Evolutionary conservation across 2,888 invertebrate genomes (phyloP).

Genomic region (Trisateles emortualis): DNA sequence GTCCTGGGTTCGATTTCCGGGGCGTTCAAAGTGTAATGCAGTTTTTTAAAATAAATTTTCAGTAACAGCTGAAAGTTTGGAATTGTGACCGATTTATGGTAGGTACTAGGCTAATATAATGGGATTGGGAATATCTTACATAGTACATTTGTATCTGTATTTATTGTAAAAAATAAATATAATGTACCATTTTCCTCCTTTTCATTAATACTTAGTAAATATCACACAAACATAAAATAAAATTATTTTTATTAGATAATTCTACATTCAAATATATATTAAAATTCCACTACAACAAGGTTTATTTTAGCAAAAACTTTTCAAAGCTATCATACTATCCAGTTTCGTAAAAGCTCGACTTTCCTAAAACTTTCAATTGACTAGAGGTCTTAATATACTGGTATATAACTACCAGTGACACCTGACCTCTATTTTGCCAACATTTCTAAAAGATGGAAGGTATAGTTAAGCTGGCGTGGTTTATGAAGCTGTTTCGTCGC

Average conservation of each 20-base stretch:
- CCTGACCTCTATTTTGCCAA: background rate
- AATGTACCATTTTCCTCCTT: background rate
- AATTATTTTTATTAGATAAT: background rate
- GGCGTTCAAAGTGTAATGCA: background rate
- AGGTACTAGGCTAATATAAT: too few relatives aligned
- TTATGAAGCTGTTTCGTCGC: constrained; percentile 15
- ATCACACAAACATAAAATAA: background rate
- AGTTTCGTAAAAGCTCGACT: background rate
- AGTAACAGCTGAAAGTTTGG: too few relatives aligned
- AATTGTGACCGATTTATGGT: too few relatives aligned
- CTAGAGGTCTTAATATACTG: constrained; percentile 4
- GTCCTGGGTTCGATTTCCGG: background rate
- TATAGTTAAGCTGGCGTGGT: background rate
- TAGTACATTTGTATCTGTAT: too few relatives aligned
- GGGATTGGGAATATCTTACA: too few relatives aligned
- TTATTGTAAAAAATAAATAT: too few relatives aligned
- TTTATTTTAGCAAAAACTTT: background rate
- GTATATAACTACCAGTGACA: background rate
- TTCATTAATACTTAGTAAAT: background rate
- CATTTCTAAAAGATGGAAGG: background rate
- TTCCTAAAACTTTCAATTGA: background rate
- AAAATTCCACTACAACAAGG: background rate
- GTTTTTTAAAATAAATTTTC: too few relatives aligned
- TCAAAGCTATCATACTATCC: background rate
- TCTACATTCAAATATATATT: background rate